Percentiles rank a stretch among this genome's conserved stretches.
These are phyloP conservation scores for Melieria picta DNA, from an alignment of 2,888 invertebrate genomes.

Conservation along the genomic window DNA sequence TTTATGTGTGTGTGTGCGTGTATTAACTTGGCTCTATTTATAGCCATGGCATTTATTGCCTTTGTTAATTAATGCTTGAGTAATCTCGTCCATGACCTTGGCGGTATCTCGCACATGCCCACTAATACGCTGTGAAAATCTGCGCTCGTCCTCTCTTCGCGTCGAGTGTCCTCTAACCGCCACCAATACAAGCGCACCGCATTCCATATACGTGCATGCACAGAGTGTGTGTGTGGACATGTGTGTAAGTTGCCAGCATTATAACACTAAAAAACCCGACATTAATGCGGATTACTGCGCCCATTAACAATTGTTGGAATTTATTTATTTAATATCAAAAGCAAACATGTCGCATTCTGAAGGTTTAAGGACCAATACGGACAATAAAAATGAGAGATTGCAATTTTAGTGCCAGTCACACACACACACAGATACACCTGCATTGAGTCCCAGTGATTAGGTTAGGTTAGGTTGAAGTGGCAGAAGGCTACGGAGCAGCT, in stretches of 20 bases:
- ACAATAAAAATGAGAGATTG: too few species aligned
- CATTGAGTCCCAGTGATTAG: neutral
- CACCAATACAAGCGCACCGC: too few species aligned
- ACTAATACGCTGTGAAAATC: too few species aligned
- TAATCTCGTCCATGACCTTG: constrained; percentile 33
- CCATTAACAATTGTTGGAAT: neutral
- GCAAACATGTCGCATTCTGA: neutral
- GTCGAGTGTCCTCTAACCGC: too few species aligned
- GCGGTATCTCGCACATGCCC: neutral
- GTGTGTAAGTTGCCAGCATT: neutral
- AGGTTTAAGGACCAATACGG: too few species aligned
- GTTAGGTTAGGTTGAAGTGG: neutral
- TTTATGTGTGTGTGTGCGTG: neutral
- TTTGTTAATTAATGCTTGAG: constrained; percentile 34
- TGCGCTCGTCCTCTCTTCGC: too few species aligned
- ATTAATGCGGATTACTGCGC: neutral
- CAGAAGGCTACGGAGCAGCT: neutral
- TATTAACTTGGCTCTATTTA: constrained; percentile 24
- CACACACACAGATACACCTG: too few species aligned
- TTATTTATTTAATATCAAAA: neutral
- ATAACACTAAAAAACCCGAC: neutral
- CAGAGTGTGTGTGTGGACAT: neutral
- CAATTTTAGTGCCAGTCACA: too few species aligned
- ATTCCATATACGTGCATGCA: neutral
- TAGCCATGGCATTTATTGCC: constrained; percentile 28